phyloP scores from a whole-genome alignment of 1,140 invertebrate species.

The Elysia chlorotica region DNA sequence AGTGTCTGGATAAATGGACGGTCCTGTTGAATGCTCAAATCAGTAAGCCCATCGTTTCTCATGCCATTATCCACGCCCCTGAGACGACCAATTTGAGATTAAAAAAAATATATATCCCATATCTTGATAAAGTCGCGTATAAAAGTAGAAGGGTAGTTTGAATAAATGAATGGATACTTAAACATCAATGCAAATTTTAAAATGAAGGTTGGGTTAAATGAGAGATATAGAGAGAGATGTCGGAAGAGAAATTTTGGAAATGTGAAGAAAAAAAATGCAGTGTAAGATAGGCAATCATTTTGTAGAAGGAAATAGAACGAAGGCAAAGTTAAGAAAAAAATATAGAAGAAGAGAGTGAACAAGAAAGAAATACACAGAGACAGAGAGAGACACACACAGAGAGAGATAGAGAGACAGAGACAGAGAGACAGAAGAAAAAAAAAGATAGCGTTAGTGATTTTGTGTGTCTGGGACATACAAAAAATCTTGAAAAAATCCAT shows the following conservation, averaged over 20 bases:
- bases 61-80: too few relatives aligned
- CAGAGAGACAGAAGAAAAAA: background rate
- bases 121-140: too few relatives aligned
- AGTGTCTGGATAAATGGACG: too few relatives aligned
- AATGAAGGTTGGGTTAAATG: background rate
- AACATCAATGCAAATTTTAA: too few relatives aligned
- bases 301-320: background rate
- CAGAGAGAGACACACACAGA: background rate
- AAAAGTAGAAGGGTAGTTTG: too few relatives aligned
- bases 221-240: too few relatives aligned
- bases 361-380: background rate
- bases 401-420: slow-evolving; percentile 4
- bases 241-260: background rate
- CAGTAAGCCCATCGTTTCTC: too few relatives aligned
- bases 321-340: background rate
- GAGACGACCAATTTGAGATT: too few relatives aligned
- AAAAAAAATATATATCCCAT: too few relatives aligned
- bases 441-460: background rate
- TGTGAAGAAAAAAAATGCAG: background rate
- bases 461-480: background rate
- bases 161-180: too few relatives aligned
- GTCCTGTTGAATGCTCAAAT: too few relatives aligned
- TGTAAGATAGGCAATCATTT: background rate
- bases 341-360: background rate
- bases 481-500: too few relatives aligned